Conservation (phyloP, 2,113 vertebrate genomes). For the Nothoprocta perdicaria region DNA sequence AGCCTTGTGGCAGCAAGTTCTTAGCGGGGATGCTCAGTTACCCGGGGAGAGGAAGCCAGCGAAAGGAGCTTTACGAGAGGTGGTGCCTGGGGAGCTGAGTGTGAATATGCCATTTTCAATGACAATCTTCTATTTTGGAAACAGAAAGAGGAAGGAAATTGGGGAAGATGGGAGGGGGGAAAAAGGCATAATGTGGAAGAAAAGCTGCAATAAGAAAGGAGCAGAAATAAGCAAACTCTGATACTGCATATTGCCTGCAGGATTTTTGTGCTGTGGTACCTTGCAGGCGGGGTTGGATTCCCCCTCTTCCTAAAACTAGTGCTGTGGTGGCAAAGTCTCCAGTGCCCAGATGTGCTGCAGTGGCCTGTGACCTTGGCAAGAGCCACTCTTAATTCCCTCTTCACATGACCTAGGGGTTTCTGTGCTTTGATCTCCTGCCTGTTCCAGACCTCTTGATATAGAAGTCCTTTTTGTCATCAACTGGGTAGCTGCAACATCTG, state of each 20-base stretch:
- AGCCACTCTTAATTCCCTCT: not conserved
- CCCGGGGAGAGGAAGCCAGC: not conserved
- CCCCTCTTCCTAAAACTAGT: not conserved
- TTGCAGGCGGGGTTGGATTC: not conserved
- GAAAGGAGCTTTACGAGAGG: not conserved
- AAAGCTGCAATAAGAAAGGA: not conserved
- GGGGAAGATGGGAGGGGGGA: no score
- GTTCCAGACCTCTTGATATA: accelerated
- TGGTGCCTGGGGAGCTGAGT: not conserved
- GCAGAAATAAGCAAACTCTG: not conserved
- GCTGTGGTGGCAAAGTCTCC: not conserved
- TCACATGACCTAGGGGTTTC: accelerated
- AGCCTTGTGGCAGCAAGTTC: not conserved
- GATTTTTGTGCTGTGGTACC: not conserved
- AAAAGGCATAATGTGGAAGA: not conserved
- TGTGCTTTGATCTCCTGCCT: not conserved
- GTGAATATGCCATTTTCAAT: not conserved
- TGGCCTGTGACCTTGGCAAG: not conserved
- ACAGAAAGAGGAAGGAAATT: not conserved
- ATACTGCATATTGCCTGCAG: not conserved
- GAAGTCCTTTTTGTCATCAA: not conserved
- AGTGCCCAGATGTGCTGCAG: not conserved
- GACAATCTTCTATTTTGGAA: not conserved
- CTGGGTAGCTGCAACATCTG: not conserved
- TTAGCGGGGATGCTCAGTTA: not conserved